Conservation (phyloP, 2,797 vertebrate species). For the Galago senegalensis region DNA sequence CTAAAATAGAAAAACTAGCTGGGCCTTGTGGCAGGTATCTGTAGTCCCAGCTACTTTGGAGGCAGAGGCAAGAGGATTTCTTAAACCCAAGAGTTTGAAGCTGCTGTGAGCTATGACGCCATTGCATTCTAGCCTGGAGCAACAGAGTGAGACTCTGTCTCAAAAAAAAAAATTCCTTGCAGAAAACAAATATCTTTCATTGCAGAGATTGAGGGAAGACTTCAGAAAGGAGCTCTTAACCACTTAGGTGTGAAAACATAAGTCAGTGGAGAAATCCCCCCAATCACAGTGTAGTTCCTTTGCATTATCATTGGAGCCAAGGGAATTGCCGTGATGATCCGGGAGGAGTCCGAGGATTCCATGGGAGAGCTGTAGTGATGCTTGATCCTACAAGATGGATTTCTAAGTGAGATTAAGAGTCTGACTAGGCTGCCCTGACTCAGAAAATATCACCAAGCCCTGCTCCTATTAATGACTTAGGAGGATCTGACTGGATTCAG, state of each 20-base stretch:
- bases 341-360: slow-evolving; percentile 78
- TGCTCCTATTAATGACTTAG: slow-evolving; percentile 79
- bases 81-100: too few species aligned
- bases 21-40: too few species aligned
- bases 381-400: slow-evolving; percentile 79
- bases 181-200: slow-evolving; percentile 32
- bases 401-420: slow-evolving; percentile 82
- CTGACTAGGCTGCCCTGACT: slow-evolving; percentile 83
- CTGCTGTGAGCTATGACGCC: too few species aligned
- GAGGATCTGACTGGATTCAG: slow-evolving; percentile 77
- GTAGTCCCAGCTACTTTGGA: too few species aligned
- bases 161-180: background rate
- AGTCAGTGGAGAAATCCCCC: background rate
- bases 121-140: too few species aligned
- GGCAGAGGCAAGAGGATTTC: too few species aligned
- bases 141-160: too few species aligned
- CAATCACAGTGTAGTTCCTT: background rate
- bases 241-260: background rate
- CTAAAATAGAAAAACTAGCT: too few species aligned
- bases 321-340: slow-evolving; percentile 19
- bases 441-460: slow-evolving; percentile 81
- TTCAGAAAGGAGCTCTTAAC: slow-evolving; percentile 32
- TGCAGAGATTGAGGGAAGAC: slow-evolving; percentile 18
- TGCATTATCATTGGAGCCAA: slow-evolving; percentile 10
- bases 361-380: slow-evolving; percentile 82